Percentiles rank a stretch among this genome's conserved stretches.
phyloP scores from a whole-genome alignment of 1,140 invertebrate species.

The Philotrypesis tridentata region DNA sequence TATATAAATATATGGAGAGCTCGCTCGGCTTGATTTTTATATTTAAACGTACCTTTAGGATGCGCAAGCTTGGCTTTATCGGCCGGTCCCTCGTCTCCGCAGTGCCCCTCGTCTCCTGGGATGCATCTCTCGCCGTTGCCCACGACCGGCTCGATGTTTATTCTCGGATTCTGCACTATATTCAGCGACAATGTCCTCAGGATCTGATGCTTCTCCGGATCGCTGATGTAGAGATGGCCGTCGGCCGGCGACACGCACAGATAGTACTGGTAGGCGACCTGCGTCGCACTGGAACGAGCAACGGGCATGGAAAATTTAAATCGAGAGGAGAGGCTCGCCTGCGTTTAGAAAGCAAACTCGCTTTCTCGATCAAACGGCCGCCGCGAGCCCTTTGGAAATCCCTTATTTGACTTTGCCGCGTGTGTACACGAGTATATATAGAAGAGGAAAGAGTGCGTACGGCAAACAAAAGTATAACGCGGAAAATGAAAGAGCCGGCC shows the following conservation, averaged over 20 bases:
- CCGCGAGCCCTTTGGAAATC: conserved; percentile 2
- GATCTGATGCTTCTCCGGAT: conserved; percentile 93
- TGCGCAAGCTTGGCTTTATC: conserved; percentile 92
- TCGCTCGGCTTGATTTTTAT: background rate
- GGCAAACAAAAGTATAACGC: conserved; percentile 10
- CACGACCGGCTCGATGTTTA: conserved; percentile 92
- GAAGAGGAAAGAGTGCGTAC: too few species aligned
- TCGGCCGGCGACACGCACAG: conserved; percentile 96
- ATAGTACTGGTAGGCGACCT: conserved; percentile 96
- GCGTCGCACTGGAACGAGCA: conserved; percentile 83
- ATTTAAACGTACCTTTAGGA: conserved; percentile 87
- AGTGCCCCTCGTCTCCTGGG: conserved; percentile 91
- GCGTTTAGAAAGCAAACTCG: background rate
- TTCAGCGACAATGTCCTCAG: conserved; percentile 83
- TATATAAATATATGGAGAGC: background rate
- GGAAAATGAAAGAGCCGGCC: conserved; percentile 7
- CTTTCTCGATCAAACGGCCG: background rate
- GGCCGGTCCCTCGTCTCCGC: conserved; percentile 94
- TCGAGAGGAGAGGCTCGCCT: background rate
- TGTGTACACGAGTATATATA: too few species aligned
- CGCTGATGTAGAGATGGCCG: conserved; percentile 96
- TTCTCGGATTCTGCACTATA: conserved; percentile 85
- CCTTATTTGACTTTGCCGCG: background rate
- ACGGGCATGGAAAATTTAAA: conserved; percentile 16
- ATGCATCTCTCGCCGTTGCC: conserved; percentile 97